phyloP scores from a whole-genome alignment of 2,888 invertebrate species.

The Cephus sareptanus region DNA sequence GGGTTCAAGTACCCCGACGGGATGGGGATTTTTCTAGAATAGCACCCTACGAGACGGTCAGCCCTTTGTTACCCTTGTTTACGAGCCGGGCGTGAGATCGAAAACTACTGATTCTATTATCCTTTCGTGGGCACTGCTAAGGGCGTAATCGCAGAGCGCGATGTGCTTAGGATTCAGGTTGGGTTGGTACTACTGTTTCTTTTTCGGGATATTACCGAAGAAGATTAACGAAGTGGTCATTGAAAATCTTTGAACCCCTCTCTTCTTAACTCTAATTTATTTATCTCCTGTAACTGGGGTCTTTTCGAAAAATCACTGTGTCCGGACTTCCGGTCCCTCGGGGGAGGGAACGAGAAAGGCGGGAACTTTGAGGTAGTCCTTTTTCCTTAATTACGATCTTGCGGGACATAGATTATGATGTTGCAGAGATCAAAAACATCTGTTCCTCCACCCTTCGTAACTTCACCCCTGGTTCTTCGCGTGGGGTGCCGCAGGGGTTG shows the following conservation, averaged over 20 bases:
- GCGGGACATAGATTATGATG: slow-evolving; percentile 65
- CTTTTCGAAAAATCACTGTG: too few relatives aligned
- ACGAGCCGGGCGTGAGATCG: slow-evolving; percentile 62
- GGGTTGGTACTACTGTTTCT: background rate
- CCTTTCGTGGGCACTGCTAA: background rate
- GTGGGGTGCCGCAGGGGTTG: slow-evolving; percentile 57
- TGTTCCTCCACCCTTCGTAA: slow-evolving; percentile 54
- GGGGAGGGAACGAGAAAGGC: background rate
- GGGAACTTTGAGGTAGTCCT: slow-evolving; percentile 17
- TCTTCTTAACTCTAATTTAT: background rate
- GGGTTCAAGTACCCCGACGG: background rate
- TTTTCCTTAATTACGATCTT: slow-evolving; percentile 65
- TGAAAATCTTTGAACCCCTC: background rate
- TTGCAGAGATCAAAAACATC: slow-evolving; percentile 65
- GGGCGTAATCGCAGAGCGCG: background rate
- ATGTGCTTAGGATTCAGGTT: background rate
- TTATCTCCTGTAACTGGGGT: background rate
- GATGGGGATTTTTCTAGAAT: background rate
- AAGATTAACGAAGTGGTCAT: background rate
- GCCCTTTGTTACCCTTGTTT: slow-evolving; percentile 64
- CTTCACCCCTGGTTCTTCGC: slow-evolving; percentile 47
- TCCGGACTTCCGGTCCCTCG: too few relatives aligned
- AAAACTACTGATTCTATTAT: slow-evolving; percentile 53
- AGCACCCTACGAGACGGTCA: slow-evolving; percentile 49
- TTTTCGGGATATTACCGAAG: background rate